Evolutionary conservation across 2,888 invertebrate species (phyloP), one percentile per base, ranked within the genome.

Genomic region (Orchesella flavescens): DNA sequence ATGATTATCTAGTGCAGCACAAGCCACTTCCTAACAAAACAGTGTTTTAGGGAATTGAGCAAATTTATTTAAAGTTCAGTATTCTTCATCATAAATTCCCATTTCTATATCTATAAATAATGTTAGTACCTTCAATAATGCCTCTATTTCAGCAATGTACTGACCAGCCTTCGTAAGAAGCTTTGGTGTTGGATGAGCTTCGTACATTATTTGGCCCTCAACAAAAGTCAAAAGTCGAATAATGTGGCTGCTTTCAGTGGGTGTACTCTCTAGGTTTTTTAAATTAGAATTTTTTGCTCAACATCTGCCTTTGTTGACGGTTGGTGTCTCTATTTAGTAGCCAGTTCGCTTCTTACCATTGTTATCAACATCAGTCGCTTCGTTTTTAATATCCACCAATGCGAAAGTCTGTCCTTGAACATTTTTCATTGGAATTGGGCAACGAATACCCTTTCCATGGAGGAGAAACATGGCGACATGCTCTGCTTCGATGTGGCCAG

Each of bases 161-260:
- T 93, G 92, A 0, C 97, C 97, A 19, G 94, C 91, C 89, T 95
- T 93, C 88, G 92, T 93, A 83, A 94, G 92, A 83, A 96, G 89
- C 5, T 93, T 90, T 46, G 92, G 91, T 0, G 93, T 93, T n/a
- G 61, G 61, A 0, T 93, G 91, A 0, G 94, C 93, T 81, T 93
- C 91, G 49, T 92, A 91, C 74, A 97, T 91, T 79, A 94, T 91
- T 78, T 92, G 92, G 0, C 97, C 97, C 0, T 95, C 94, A 15
- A 94, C 92, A 89, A 92, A 97, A 89, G 94, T 93, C 88, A 97
- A 91, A 15, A 97, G 91, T 3, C 96, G 92, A 0, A 96, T 94
- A 0, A 94, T 92, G 89, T 96, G 93, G n/a, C 84, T 83, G 7
- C 71, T 81, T 53, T 66, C 65, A 17, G 24, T 13, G 13, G 68